A percentile compares a stretch with the other conserved stretches of the same genome.
These are phyloP conservation scores for Athalia circularis DNA, from an alignment of 2,888 invertebrate genomes.

Conservation along the genomic window DNA sequence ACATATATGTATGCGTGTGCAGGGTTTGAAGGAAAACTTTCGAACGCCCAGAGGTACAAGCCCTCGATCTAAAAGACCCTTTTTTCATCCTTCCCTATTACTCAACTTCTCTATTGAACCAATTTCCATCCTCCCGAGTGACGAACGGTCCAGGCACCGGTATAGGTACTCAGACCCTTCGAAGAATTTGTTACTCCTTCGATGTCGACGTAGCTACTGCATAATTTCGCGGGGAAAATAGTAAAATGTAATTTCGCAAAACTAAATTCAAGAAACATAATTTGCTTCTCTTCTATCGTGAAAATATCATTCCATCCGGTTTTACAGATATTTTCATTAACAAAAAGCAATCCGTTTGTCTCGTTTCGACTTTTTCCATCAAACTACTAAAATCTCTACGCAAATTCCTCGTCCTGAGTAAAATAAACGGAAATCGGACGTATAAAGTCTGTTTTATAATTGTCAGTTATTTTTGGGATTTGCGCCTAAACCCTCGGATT, in stretches of 20 bases:
- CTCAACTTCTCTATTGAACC: constrained; percentile 13
- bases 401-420: too few species aligned
- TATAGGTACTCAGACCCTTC: constrained; percentile 3
- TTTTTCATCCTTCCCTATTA: constrained; percentile 13
- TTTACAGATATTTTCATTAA: too few species aligned
- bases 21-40: constrained; percentile 7
- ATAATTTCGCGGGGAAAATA: background rate
- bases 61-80: constrained; percentile 11
- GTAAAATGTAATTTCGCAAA: background rate
- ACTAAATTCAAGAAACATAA: too few species aligned
- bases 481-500: too few species aligned
- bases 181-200: constrained; percentile 5
- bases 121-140: constrained; percentile 23
- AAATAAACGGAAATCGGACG: too few species aligned
- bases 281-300: too few species aligned
- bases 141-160: constrained; percentile 3
- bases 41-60: background rate
- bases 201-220: background rate
- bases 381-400: too few species aligned
- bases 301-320: too few species aligned
- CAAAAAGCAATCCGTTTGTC: too few species aligned
- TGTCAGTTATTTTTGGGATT: too few species aligned
- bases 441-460: too few species aligned
- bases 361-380: too few species aligned
- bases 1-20: background rate